phyloP scores from a whole-genome alignment of 2,113 vertebrate species.

The Solea solea region DNA sequence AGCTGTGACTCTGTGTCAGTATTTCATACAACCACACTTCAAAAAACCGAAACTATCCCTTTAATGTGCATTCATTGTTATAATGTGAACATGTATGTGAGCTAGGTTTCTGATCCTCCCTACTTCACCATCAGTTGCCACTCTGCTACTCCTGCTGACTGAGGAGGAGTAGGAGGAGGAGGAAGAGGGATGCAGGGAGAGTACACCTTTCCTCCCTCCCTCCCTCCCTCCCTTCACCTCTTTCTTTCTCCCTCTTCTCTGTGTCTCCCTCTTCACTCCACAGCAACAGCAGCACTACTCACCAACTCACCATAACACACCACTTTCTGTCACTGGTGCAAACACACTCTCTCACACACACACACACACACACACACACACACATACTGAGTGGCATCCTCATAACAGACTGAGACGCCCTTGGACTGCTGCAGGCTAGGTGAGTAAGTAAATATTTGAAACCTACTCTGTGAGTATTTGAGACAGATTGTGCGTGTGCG shows the following conservation, averaged over 20 bases:
- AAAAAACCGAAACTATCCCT: no score
- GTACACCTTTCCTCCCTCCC: slow-evolving; percentile 82
- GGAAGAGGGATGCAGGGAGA: slow-evolving; percentile 79
- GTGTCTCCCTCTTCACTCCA: slow-evolving; percentile 71
- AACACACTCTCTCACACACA: slow-evolving; percentile 29
- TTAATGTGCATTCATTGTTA: no score
- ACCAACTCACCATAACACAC: slow-evolving; percentile 66
- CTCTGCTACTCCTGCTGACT: slow-evolving; percentile 49
- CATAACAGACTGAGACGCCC: slow-evolving; percentile 66
- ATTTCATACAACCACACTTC: no score
- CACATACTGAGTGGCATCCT: slow-evolving; percentile 70
- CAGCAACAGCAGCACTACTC: slow-evolving; percentile 66
- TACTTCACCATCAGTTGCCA: slow-evolving; percentile 48
- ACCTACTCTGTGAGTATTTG: slow-evolving; percentile 42
- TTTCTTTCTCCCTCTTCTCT: slow-evolving; percentile 63
- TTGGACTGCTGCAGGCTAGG: slow-evolving; percentile 82
- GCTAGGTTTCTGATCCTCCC: slow-evolving; percentile 48
- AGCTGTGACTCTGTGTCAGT: no score
- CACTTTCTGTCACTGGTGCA: slow-evolving; percentile 52
- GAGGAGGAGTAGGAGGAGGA: slow-evolving; percentile 54
- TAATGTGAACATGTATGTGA: neutral
- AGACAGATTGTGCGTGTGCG: slow-evolving; percentile 33
- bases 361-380: slow-evolving; percentile 33
- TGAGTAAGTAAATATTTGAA: slow-evolving; percentile 73
- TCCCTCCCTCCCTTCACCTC: slow-evolving; percentile 71